Percentiles rank a stretch among this genome's conserved stretches.
phyloP scores from a whole-genome alignment of 1,140 invertebrate species.

The Rhopalosiphum padi region DNA sequence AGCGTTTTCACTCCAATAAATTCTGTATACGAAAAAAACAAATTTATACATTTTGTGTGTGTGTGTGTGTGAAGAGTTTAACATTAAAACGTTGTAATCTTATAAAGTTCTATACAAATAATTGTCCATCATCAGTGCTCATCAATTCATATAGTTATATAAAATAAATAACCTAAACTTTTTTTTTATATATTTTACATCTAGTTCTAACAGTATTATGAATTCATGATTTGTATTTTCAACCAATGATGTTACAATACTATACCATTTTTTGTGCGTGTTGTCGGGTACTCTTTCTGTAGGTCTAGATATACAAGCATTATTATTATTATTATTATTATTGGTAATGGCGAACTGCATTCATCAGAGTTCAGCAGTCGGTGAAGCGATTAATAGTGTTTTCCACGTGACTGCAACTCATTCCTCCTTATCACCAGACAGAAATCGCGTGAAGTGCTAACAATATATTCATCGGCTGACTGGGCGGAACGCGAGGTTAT shows the following conservation, averaged over 20 bases:
- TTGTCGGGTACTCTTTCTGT: not conserved
- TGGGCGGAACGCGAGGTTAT: constrained; percentile 31
- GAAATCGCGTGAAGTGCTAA: constrained; percentile 9
- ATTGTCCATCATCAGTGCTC: not conserved
- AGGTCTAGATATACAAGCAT: not conserved
- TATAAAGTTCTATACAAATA: not conserved
- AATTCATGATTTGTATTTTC: not conserved
- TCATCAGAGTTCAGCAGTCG: not conserved
- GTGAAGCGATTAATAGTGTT: constrained; percentile 38
- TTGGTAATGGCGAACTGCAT: not conserved
- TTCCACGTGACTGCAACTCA: not conserved
- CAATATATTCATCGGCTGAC: constrained; percentile 21
- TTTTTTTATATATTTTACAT: too few relatives aligned
- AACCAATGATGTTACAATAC: not conserved
- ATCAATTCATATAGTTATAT: too few relatives aligned
- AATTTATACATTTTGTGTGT: too few relatives aligned
- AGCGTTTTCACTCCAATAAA: too few relatives aligned
- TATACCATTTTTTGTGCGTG: not conserved
- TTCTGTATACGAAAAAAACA: too few relatives aligned
- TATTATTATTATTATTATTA: not conserved
- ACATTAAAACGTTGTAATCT: not conserved
- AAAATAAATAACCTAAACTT: too few relatives aligned
- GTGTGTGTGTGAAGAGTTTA: too few relatives aligned
- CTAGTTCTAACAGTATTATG: not conserved
- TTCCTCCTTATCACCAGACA: constrained; percentile 40